Percentiles rank a stretch among this genome's conserved stretches.
phyloP scores from a whole-genome alignment of 1,140 invertebrate genomes.

The Drosophila kohkoa region DNA sequence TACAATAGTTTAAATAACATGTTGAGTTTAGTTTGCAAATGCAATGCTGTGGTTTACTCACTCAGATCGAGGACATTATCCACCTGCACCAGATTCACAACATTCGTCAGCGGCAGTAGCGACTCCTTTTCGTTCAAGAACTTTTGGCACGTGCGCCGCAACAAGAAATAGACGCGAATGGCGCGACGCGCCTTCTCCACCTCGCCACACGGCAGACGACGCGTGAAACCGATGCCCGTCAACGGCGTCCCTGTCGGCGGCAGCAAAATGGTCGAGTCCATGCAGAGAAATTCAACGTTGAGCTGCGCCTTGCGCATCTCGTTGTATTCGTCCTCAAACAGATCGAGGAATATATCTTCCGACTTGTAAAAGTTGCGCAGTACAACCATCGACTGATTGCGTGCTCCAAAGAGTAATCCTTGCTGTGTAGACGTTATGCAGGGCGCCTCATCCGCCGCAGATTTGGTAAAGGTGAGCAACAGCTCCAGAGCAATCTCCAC shows the following conservation, averaged over 20 bases:
- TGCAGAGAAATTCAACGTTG: slow-evolving; percentile 97
- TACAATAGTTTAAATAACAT: slow-evolving; percentile 80
- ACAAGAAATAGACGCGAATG: slow-evolving; percentile 97
- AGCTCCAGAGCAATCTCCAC: slow-evolving; percentile 94
- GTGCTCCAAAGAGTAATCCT: slow-evolving; percentile 87
- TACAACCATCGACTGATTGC: slow-evolving; percentile 93
- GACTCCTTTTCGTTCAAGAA: slow-evolving; percentile 93
- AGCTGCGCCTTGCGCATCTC: slow-evolving; percentile 95
- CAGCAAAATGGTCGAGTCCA: slow-evolving; percentile 98
- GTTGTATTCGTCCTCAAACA: slow-evolving; percentile 99
- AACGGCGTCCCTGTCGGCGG: slow-evolving; percentile 98
- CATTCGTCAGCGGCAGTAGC: slow-evolving; percentile 96
- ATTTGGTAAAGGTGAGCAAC: slow-evolving; percentile 87
- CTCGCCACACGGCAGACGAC: slow-evolving; percentile 97
- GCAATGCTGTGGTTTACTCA: slow-evolving; percentile 85
- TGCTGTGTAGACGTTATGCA: slow-evolving; percentile 85
- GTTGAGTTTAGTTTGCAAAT: background rate
- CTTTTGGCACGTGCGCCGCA: slow-evolving; percentile 93
- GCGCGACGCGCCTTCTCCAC: slow-evolving; percentile 96
- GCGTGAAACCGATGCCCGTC: slow-evolving; percentile 97
- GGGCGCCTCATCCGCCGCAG: slow-evolving; percentile 84
- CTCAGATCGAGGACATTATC: slow-evolving; percentile 97
- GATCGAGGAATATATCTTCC: slow-evolving; percentile 99
- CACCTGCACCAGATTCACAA: slow-evolving; percentile 94
- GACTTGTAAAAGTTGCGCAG: slow-evolving; percentile 98